phyloP scores from a whole-genome alignment of 2,888 invertebrate genomes.

The Phortica okadai region DNA sequence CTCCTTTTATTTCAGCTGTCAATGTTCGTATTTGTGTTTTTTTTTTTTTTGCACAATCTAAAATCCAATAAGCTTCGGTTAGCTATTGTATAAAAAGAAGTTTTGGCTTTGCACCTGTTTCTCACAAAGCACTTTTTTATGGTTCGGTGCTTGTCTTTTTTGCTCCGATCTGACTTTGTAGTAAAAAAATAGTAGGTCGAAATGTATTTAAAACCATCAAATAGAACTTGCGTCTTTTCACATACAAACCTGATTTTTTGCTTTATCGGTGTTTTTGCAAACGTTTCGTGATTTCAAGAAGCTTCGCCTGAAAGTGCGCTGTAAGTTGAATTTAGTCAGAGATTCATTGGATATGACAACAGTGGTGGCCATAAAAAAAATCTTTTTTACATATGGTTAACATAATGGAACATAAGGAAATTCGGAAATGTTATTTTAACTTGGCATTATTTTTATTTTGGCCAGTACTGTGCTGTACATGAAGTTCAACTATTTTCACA shows the following conservation, averaged over 20 bases:
- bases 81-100: too few species aligned
- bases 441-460: conserved; percentile 3
- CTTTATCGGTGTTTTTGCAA: neutral
- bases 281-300: neutral
- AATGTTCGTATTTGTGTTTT: neutral
- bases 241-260: conserved; percentile 4
- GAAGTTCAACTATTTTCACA: conserved; percentile 13
- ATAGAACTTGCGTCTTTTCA: conserved; percentile 29
- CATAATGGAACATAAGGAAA: neutral
- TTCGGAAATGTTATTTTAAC: neutral
- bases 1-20: too few species aligned
- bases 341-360: conserved; percentile 27
- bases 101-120: neutral
- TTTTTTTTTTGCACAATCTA: neutral
- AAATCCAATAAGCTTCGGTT: too few species aligned
- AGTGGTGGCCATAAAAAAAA: conserved; percentile 4
- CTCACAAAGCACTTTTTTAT: neutral
- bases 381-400: neutral
- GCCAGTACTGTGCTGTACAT: conserved; percentile 10
- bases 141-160: neutral
- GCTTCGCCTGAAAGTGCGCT: neutral
- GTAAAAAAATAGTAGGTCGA: neutral
- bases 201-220: conserved; percentile 40
- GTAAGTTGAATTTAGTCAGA: neutral
- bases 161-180: neutral